A percentile compares a stretch with the other conserved stretches of the same genome.
These are phyloP conservation scores for Drosophila sordidula DNA, from an alignment of 2,888 invertebrate species.

Conservation along the genomic window DNA sequence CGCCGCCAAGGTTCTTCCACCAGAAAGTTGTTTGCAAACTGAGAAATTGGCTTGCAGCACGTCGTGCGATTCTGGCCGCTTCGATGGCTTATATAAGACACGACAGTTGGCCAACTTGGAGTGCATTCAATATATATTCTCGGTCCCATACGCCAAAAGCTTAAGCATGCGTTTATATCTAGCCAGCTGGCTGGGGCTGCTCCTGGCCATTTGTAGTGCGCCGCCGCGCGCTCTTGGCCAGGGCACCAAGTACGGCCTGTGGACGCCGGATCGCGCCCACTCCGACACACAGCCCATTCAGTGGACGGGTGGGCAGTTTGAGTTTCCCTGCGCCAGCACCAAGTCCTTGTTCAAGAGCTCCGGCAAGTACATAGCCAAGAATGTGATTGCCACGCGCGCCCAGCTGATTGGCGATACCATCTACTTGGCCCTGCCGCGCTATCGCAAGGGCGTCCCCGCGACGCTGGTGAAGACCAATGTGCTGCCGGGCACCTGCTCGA, in stretches of 20 bases:
- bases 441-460: constrained; percentile 88
- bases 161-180: constrained; percentile 39
- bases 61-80: constrained; percentile 45
- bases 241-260: constrained; percentile 79
- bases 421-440: constrained; percentile 87
- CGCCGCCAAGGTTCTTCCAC: constrained; percentile 59
- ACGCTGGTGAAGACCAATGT: constrained; percentile 87
- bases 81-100: constrained; percentile 63
- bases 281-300: constrained; percentile 78
- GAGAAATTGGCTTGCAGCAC: constrained; percentile 61
- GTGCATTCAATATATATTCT: constrained; percentile 27
- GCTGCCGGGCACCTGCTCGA: constrained; percentile 85
- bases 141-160: constrained; percentile 13
- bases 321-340: constrained; percentile 86
- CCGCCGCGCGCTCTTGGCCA: constrained; percentile 36
- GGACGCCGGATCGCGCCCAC: constrained; percentile 76
- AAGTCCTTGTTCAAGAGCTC: constrained; percentile 87
- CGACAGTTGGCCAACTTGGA: constrained; percentile 18
- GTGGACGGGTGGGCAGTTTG: constrained; percentile 86
- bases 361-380: constrained; percentile 87
- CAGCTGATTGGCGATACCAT: constrained; percentile 87
- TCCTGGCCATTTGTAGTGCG: constrained; percentile 27
- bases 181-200: constrained; percentile 32
- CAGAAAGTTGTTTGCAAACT: constrained; percentile 39
- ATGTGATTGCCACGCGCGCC: constrained; percentile 87